Percentiles rank a stretch among this genome's conserved stretches.
Conservation (phyloP, 2,113 vertebrate species). For the Chrysemys picta region DNA sequence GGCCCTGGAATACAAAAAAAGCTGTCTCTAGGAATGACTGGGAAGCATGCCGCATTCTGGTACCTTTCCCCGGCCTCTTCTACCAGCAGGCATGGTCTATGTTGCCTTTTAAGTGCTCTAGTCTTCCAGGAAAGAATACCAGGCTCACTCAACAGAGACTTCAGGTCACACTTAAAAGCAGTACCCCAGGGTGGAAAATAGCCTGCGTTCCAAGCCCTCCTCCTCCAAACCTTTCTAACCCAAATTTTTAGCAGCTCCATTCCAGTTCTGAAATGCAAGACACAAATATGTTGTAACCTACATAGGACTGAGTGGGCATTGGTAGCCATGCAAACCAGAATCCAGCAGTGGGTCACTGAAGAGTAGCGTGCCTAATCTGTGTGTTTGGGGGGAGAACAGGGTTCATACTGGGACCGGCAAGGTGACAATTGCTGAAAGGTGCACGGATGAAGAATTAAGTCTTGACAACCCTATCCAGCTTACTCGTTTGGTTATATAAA, state of each 20-base stretch:
- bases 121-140: not conserved
- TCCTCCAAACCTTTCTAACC: not conserved
- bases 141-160: not conserved
- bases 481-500: not conserved
- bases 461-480: not conserved
- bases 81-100: not conserved
- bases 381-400: not conserved
- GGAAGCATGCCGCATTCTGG: accelerated
- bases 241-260: not conserved
- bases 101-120: not conserved
- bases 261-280: not conserved
- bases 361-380: not conserved
- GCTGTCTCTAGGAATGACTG: accelerated
- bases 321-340: not conserved
- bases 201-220: not conserved
- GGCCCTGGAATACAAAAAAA: not conserved
- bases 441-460: not conserved
- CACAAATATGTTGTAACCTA: not conserved
- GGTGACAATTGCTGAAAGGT: not conserved
- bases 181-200: not conserved
- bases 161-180: not conserved
- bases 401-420: not conserved
- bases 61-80: not conserved
- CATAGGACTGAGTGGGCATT: not conserved
- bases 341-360: not conserved